Evolutionary conservation across 2,888 invertebrate genomes (phyloP), one percentile per base, ranked within the genome.

Genomic region (Hemicrepidius hirtus): DNA sequence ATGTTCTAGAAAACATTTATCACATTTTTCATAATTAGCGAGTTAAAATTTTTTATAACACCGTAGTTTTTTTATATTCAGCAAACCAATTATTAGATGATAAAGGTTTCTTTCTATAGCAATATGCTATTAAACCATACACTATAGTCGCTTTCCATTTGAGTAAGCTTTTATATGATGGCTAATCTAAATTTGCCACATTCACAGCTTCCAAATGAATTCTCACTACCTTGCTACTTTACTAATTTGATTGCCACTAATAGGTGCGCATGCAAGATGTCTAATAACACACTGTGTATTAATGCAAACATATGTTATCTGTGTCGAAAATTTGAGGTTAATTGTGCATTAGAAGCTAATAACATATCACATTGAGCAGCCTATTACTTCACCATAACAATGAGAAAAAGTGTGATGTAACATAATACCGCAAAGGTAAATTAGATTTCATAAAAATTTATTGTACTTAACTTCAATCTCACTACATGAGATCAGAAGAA

Each of bases 191-290:
- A 53, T 53, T 53, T 32, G 21, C 53, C 32, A 28, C 28, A 53
- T 53, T 53, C 53, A 53, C 53, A 53, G 53, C 28, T 57, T 57
- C 20, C 18, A 37, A 37, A 37, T 37, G 57, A 57, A 20, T 35
- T 37, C 40, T 37, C 57, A 37, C 37, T 20, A 20, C 37, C 57
- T 57, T 46, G 44, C 55, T 57, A 40, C 44, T 37, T 49, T 44
- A 21, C 66, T 57, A 66, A 66, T 66, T 66, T 57, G 37, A 57
- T 32, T 53, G 44, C 21, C 37, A 41, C 20, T 66, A 55, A 41
- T 32, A 32, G 41, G 66, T 57, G 55, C 66, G 66, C 66, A 41
- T 55, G 66, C 66, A 66, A 66, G 66, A 66, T 66, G 66, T 57
- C 55, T 66, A 66, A 44, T 55, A n/a, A 44, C 41, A 41, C 49